Evolutionary conservation across 2,797 vertebrate species (phyloP).

Genomic region (Orientallactaga sibirica): DNA sequence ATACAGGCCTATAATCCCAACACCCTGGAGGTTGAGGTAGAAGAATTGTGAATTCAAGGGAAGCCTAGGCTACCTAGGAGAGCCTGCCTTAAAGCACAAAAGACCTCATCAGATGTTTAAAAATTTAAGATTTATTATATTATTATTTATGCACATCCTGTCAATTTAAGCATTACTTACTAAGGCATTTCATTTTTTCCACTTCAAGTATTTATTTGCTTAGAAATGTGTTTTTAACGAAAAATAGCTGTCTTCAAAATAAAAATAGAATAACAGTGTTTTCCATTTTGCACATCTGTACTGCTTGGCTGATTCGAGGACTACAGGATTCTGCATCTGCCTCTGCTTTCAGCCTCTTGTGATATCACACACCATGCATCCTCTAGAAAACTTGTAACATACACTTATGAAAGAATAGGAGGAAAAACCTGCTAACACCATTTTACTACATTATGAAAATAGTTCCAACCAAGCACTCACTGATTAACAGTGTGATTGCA

Average conservation of each 20-base stretch:
- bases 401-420: background rate
- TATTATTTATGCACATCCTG: background rate
- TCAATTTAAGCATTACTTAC: background rate
- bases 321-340: background rate
- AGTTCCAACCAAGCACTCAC: background rate
- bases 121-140: background rate
- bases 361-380: background rate
- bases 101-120: background rate
- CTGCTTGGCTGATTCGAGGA: background rate
- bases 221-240: background rate
- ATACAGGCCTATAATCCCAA: background rate
- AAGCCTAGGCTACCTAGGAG: background rate
- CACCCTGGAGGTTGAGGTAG: background rate
- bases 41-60: background rate
- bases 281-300: background rate
- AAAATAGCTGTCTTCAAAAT: conserved; percentile 50
- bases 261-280: background rate
- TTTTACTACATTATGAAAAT: background rate
- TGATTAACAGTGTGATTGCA: background rate
- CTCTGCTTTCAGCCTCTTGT: background rate
- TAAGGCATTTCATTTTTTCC: conserved; percentile 43
- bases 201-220: conserved; percentile 11
- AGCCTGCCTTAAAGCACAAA: background rate
- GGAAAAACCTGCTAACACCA: background rate
- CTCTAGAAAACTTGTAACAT: background rate